Base-by-base conservation (phyloP, 2,888 invertebrate species). In the Pachliopta kotzebuea region DNA sequence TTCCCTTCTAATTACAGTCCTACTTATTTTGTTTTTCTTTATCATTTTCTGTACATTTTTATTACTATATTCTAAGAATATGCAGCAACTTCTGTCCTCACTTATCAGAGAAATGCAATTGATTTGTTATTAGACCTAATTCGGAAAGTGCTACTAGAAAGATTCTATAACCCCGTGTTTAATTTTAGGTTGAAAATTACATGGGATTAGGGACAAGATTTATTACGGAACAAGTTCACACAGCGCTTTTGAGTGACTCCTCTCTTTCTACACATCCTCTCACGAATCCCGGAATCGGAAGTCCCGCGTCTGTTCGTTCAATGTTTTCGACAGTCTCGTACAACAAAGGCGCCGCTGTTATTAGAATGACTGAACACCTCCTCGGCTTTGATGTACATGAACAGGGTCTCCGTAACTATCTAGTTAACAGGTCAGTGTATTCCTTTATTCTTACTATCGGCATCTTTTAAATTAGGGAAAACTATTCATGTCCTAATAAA, bases 201-300 rank as follows among this genome's bases (percentile, higher is more conserved):
- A 94, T 95, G 94, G 93, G 94, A 49, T 77, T 96, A 65, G 93
- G 92, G 26, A 92, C 93, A 9, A 95, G 96, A 73, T 96, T 96
- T 74, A 93, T 96, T 0, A 87, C 92, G 0, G 94, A 95, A 64
- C 94, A 95, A 76, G 72, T 96, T 0, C 96, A 96, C 70, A 80
- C 88, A 0, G 93, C 94, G 7, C 86, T 96, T 63, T 82, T 84
- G 0, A 79, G 80, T 67, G 96, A 96, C 74, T 92, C 94, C n/a
- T 83, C 90, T 0, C 78, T 84, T 26, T 83, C 81, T 21, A 92
- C 94, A 0, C 93, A 94, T 59, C 92, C 96, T 0, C 81, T 96
- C 70, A 93, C 92, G 1, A 88, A 93, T 58, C 77, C 81, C 11
- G 81, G 86, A 4, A 93, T 94, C 0, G 90, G 90, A 11, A 93